Evolutionary conservation across 2,888 invertebrate species (phyloP), one percentile per base, ranked within the genome.

Genomic region (Hololepta plana): DNA sequence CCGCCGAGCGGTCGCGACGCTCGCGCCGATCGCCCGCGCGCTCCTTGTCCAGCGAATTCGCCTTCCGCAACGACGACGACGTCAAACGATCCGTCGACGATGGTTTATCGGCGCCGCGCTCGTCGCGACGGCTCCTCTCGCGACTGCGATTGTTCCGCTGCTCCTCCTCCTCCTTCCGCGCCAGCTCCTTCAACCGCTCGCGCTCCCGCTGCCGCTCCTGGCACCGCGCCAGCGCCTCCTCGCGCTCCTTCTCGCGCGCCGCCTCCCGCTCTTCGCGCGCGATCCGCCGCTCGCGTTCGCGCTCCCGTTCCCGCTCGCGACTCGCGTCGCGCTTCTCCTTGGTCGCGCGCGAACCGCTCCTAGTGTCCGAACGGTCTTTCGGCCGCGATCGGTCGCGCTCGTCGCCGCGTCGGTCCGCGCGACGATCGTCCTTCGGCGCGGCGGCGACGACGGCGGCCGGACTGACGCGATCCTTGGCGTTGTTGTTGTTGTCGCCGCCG

Each of bases 181-280:
- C 49, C 17, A 51, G 39, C 36, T 54, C 56, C 32, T 59, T 59
- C n/a, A 59, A 46, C 13, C 60, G 46, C 32, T 62, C 62, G 1
- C 64, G 45, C 35, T 61, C 63, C 6, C 55, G 61, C 62, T 60
- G 62, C 5, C 63, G 48, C 33, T 63, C 62, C 28, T 79, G 67
- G 27, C 74, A 73, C 34, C 79, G 59, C 5, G 71, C 72, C 28
- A 66, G 47, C 0, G 65, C 63, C 35, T 80, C 80, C 36, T 66
- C 63, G 1, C 68, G 55, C 39, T 69, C 68, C 37, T 67, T 68
- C 35, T 68, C 65, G 3, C 68, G 47, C 1, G 64, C 65, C 1
- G 64, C 63, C 41, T 66, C 66, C 6, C 64, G 40, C 33, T 63
- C 63, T 36, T 65, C 64, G 8, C 64, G 42, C 12, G 61, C 59